Base-by-base conservation (phyloP, 2,888 invertebrate genomes). In the Tubiluchus corallicola region DNA sequence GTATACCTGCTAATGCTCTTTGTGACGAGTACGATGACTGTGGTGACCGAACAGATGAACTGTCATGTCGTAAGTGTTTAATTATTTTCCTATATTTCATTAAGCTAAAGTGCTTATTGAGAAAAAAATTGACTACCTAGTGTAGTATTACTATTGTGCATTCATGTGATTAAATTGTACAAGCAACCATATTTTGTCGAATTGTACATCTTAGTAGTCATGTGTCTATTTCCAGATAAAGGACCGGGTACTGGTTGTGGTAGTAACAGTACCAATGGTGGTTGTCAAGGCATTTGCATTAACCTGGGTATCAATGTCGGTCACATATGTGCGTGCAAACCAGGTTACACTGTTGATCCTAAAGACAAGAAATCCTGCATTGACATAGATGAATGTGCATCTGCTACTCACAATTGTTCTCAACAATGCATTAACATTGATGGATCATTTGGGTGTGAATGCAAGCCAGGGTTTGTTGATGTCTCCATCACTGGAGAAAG, bases 361-460 rank as follows among this genome's bases (percentile, higher is more conserved):
- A 38, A 42, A 2, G 56, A 60, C 45, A 50, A 47, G 37, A 58
- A 54, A 37, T 51, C 54, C 4, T 62, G 62, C 47, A 50, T 53
- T 45, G 94, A 94, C 62, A 74, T 90, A 15, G 79, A 94, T 65
- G 94, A 94, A 65, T 94, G 94, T 59, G 69, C 72, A 0, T 73
- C 74, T 2, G 17, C 80, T 82, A 45, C 72, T 72, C 18, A 83
- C 85, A 65, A 70, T 53, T 98, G 98, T 68, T 85, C 92, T 1
- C 98, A 98, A 58, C 68, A 81, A 29, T 98, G 98, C 59, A 73
- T 73, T 44, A 98, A 98, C 63, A 65, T 85, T 41, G 90, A 94
- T 58, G 96, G 94, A 20, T 76, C 79, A 0, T 84, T 77, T 57
- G 74, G 77, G 45, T 98, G 98, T 61, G 73, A 76, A 18, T 98